These are phyloP conservation scores for Erebia ligea DNA, from an alignment of 2,888 invertebrate genomes.

Conservation along the genomic window DNA sequence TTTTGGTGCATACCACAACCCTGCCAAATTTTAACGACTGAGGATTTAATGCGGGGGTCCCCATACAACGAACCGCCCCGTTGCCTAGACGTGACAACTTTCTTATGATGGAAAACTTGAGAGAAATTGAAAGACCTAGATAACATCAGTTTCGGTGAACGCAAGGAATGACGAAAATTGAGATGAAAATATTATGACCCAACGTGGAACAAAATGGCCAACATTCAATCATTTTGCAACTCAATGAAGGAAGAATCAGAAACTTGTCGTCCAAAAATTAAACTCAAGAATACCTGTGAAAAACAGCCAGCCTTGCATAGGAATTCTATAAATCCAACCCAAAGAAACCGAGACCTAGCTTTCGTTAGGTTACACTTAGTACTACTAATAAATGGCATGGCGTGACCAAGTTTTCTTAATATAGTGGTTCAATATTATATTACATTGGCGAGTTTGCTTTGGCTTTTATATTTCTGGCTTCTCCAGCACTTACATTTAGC, in stretches of 20 bases:
- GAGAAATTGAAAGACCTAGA: constrained; percentile 11
- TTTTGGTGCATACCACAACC: too few relatives aligned
- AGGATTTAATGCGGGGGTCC: too few relatives aligned
- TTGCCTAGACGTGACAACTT: too few relatives aligned
- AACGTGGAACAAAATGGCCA: not conserved
- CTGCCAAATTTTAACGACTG: too few relatives aligned
- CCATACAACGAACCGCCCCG: too few relatives aligned
- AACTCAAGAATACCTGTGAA: not conserved
- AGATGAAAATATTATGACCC: constrained; percentile 10
- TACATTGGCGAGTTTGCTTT: not conserved
- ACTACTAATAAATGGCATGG: too few relatives aligned
- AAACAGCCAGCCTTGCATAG: too few relatives aligned
- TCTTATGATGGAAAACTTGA: constrained; percentile 5
- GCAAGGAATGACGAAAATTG: not conserved
- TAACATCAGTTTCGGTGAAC: not conserved
- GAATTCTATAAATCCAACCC: too few relatives aligned
- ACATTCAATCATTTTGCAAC: constrained; percentile 3
- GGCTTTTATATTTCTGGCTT: not conserved
- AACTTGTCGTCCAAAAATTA: not conserved
- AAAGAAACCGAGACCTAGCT: too few relatives aligned
- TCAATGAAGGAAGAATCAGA: not conserved
- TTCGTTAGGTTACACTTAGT: too few relatives aligned
- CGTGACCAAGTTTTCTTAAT: too few relatives aligned
- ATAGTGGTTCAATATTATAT: not conserved
- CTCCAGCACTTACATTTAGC: not conserved